Conservation (phyloP, 2,888 invertebrate species). For the Vandiemenella viatica region DNA sequence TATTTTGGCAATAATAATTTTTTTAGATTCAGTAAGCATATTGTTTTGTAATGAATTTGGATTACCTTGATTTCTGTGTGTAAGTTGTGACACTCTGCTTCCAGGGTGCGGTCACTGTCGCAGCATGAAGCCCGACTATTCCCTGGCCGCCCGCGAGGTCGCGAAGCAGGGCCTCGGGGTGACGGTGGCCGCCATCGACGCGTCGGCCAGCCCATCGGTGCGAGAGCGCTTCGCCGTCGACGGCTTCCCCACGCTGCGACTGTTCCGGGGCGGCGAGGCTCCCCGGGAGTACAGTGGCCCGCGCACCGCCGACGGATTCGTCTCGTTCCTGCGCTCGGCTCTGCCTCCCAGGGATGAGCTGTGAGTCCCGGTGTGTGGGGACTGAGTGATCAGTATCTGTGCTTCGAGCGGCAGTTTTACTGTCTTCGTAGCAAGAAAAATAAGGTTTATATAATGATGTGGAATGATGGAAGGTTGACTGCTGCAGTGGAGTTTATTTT, state of each 20-base stretch:
- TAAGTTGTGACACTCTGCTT: too few relatives aligned
- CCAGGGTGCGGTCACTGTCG: constrained; percentile 62
- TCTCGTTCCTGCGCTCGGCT: not conserved
- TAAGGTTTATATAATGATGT: too few relatives aligned
- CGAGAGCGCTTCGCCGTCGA: constrained; percentile 43
- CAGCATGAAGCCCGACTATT: constrained; percentile 49
- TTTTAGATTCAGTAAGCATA: too few relatives aligned
- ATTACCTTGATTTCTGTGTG: too few relatives aligned
- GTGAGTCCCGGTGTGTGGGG: too few relatives aligned
- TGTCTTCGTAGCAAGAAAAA: too few relatives aligned
- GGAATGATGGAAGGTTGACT: too few relatives aligned
- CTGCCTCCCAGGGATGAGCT: not conserved
- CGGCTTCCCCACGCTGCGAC: constrained; percentile 52
- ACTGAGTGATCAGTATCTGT: too few relatives aligned
- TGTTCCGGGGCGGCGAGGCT: constrained; percentile 37
- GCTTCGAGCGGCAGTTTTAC: too few relatives aligned
- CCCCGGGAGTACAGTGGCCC: constrained; percentile 39
- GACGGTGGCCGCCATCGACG: constrained; percentile 46
- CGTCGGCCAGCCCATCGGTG: constrained; percentile 41
- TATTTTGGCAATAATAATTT: too few relatives aligned
- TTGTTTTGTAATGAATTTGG: not conserved
- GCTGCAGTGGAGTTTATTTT: too few relatives aligned
- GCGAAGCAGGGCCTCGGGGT: constrained; percentile 29
- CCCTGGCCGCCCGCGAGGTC: constrained; percentile 36
- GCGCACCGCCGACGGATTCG: not conserved